Percentiles rank a stretch among this genome's conserved stretches.
phyloP scores from a whole-genome alignment of 2,888 invertebrate species.

The Drosophila rubida region DNA sequence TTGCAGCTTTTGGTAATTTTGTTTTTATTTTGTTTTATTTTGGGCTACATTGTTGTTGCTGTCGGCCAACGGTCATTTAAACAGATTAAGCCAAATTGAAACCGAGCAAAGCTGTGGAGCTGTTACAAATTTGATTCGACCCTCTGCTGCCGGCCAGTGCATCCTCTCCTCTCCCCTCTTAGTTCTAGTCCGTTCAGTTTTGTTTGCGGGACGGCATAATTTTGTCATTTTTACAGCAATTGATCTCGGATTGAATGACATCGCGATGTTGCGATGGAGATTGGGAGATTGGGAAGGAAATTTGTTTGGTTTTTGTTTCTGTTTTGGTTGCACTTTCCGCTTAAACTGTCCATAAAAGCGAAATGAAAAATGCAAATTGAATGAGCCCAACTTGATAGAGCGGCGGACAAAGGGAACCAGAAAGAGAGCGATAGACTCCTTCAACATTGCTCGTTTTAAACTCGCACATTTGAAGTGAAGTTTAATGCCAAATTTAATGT shows the following conservation, averaged over 20 bases:
- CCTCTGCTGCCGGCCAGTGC: constrained; percentile 22
- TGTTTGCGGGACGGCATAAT: constrained; percentile 58
- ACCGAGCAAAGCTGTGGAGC: constrained; percentile 52
- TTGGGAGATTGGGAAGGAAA: constrained; percentile 6
- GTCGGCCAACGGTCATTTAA: constrained; percentile 58
- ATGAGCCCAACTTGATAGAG: constrained; percentile 36
- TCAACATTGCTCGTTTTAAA: constrained; percentile 34
- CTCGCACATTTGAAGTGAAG: constrained; percentile 25
- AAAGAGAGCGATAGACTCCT: background rate
- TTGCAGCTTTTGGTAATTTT: constrained; percentile 51
- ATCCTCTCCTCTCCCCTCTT: background rate
- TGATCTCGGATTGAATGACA: constrained; percentile 77
- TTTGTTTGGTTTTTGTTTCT: constrained; percentile 32
- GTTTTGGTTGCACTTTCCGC: constrained; percentile 43
- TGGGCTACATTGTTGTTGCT: constrained; percentile 7
- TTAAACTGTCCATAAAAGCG: constrained; percentile 63
- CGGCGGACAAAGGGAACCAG: background rate
- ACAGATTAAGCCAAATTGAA: constrained; percentile 74
- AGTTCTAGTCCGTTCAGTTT: background rate
- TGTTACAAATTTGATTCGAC: constrained; percentile 54
- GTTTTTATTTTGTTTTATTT: constrained; percentile 35
- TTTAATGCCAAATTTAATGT: constrained; percentile 54
- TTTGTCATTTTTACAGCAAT: constrained; percentile 79
- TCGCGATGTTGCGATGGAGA: constrained; percentile 23
- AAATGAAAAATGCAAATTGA: constrained; percentile 76